A percentile compares a stretch with the other conserved stretches of the same genome.
Evolutionary conservation across 2,888 invertebrate species (phyloP).

Genomic region (Antheraea yamamai): DNA sequence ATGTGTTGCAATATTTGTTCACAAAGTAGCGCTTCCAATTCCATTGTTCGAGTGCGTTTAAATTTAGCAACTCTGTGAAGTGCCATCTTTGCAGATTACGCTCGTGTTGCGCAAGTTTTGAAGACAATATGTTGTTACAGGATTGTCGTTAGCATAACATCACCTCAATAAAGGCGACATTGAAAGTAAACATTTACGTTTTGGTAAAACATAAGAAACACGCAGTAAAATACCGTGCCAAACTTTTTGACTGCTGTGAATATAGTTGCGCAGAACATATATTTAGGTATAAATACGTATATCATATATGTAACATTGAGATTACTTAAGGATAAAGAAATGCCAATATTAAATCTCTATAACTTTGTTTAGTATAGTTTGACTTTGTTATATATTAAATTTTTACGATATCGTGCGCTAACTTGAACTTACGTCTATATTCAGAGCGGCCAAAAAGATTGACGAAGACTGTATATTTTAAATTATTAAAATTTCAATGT

Average conservation of each 20-base stretch:
- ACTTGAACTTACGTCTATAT: too few species aligned
- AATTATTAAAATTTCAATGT: background rate
- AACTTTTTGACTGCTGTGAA: too few species aligned
- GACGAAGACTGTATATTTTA: background rate
- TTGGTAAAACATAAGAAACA: background rate
- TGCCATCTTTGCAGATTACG: slow-evolving; percentile 50
- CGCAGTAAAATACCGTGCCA: background rate
- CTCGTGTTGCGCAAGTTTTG: slow-evolving; percentile 16
- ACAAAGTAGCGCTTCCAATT: slow-evolving; percentile 58
- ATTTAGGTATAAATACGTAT: too few species aligned
- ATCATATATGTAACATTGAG: too few species aligned
- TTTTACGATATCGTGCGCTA: too few species aligned
- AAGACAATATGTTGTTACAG: slow-evolving; percentile 6
- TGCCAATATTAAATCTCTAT: too few species aligned
- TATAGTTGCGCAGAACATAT: too few species aligned
- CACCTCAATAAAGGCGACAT: background rate
- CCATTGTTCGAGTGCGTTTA: slow-evolving; percentile 62
- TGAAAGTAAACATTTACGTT: background rate
- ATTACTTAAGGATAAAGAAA: too few species aligned
- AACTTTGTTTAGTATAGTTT: too few species aligned
- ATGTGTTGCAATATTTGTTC: slow-evolving; percentile 56
- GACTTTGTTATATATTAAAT: too few species aligned
- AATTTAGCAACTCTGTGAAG: slow-evolving; percentile 59
- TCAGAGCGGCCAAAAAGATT: too few species aligned
- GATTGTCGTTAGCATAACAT: background rate